Percentiles rank a stretch among this genome's conserved stretches.
Conservation (phyloP, 2,797 vertebrate genomes). For the Coilia nasus region DNA sequence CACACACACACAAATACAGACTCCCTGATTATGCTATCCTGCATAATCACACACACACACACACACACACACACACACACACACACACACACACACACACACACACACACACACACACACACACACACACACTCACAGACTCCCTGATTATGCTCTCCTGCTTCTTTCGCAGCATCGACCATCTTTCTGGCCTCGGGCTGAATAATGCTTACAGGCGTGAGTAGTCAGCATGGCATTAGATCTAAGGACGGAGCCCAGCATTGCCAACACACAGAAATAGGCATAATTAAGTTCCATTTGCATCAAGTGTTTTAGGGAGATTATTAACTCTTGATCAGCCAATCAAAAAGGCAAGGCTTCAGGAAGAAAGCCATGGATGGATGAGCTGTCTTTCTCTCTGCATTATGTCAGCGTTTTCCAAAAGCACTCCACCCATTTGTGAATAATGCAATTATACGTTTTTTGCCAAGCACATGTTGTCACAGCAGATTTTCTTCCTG, state of each 20-base stretch:
- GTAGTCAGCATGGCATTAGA: constrained; percentile 43
- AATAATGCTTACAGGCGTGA: constrained; percentile 27
- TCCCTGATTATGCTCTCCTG: background rate
- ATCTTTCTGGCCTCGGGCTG: constrained; percentile 27
- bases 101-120: no score
- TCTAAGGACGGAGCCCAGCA: constrained; percentile 29
- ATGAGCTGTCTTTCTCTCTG: constrained; percentile 33
- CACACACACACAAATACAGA: no score
- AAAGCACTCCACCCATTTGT: constrained; percentile 36
- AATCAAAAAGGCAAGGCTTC: constrained; percentile 47
- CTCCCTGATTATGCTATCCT: no score
- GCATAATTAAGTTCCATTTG: constrained; percentile 48
- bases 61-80: no score
- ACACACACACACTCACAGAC: no score
- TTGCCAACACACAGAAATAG: constrained; percentile 41
- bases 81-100: no score
- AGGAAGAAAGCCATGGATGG: constrained; percentile 31
- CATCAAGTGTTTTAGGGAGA: constrained; percentile 63
- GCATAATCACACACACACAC: no score
- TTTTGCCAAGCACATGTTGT: constrained; percentile 41
- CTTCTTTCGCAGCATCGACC: constrained; percentile 21
- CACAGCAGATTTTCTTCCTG: constrained; percentile 33
- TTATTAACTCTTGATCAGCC: constrained; percentile 70
- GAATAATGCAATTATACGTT: constrained; percentile 48
- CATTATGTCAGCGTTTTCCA: constrained; percentile 18